Evolutionary conservation across 1,140 invertebrate genomes (phyloP), one percentile per base, ranked within the genome.

Genomic region (Ctenoplectra terminalis): DNA sequence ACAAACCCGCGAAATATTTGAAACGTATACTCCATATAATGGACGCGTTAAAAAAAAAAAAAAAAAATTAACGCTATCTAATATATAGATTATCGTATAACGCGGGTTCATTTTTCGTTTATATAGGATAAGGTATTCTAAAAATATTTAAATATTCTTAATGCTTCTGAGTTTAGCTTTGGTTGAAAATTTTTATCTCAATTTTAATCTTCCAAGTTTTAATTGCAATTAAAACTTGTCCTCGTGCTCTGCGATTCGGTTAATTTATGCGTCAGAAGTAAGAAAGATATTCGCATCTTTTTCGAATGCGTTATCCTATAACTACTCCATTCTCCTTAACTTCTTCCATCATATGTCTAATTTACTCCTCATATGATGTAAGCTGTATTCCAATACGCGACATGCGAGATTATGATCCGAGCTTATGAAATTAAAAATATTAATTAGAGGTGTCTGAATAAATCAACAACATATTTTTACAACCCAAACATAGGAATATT

Each of bases 1-100:
- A 75, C 63, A 31, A 83, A 79, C 52, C 64, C 56, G 84, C 74
- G 40, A 66, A 60, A 76, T 29, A 63, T 60, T 66, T 17, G 54
- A 60, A 73, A 34, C 78, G 29, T 40, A 40, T 64, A 13, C 34
- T 37, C 0, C 20, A 37, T 31, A 71, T 71, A 34, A 26, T 54
- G 50, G 29, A 63, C 15, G 69, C 64, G 31, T 61, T 60, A 83
- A n/a, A n/a, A n/a, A n/a, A n/a, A n/a, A n/a, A n/a, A n/a, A n/a
- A 50, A 63, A 83, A 67, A 67, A 46, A 29, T 67, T 46, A 46
- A 40, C n/a, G 26, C n/a, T 46, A 46, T 46, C 40, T 67, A 23
- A 29, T 40, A 20, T 46, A 43, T 46, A 23, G 20, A 17, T 20
- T 67, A 46, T 23, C 23, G n/a, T 48, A 46, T 31, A 48, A 69